Evolutionary conservation across 2,888 invertebrate species (phyloP).

Genomic region (Tetropium fuscum): DNA sequence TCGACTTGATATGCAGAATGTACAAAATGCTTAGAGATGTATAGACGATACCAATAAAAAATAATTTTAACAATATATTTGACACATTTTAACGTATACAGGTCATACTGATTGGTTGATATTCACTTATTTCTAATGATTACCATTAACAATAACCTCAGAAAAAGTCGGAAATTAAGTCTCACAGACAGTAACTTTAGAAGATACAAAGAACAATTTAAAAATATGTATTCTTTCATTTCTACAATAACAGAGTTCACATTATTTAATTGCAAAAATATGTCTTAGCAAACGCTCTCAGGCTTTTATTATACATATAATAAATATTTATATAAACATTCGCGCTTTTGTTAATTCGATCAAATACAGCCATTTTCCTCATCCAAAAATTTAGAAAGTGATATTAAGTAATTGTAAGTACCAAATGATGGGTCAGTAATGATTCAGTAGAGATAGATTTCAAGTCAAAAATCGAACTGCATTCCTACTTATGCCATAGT

Average conservation of each 20-base stretch:
- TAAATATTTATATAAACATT: constrained; percentile 7
- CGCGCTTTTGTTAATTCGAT: constrained; percentile 22
- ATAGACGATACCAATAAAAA: constrained; percentile 22
- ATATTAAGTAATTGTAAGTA: neutral
- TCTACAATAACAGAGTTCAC: constrained; percentile 20
- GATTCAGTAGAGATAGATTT: neutral
- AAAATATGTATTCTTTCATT: constrained; percentile 22
- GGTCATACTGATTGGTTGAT: constrained; percentile 48
- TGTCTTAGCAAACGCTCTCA: constrained; percentile 15
- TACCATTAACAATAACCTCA: constrained; percentile 20
- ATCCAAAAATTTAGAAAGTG: constrained; percentile 8
- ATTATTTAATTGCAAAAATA: constrained; percentile 23
- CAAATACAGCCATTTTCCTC: constrained; percentile 26
- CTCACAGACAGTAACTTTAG: neutral
- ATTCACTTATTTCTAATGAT: constrained; percentile 28
- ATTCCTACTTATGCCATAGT: neutral
- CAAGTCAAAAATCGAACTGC: neutral
- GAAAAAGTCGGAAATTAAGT: constrained; percentile 6
- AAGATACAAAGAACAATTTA: constrained; percentile 5
- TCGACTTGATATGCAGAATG: constrained; percentile 52
- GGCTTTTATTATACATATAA: constrained; percentile 7
- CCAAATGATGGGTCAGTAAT: no score
- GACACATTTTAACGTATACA: constrained; percentile 56
- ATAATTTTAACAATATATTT: constrained; percentile 45
- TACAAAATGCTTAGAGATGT: constrained; percentile 36